Conservation (phyloP, 2,888 invertebrate species). For the Cantharis nigra region DNA sequence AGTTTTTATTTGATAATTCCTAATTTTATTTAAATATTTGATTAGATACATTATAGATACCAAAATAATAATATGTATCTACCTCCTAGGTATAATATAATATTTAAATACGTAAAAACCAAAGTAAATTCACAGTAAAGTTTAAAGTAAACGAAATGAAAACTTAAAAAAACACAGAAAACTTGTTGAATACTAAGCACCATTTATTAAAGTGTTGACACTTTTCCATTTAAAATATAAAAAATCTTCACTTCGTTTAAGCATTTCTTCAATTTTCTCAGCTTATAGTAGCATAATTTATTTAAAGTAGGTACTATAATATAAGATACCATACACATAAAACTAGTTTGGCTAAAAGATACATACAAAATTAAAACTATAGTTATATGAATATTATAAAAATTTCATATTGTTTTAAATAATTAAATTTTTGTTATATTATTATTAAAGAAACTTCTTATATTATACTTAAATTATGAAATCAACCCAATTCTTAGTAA, state of each 20-base stretch:
- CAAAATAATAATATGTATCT: no score
- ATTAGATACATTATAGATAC: background rate
- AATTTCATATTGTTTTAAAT: background rate
- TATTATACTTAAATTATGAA: background rate
- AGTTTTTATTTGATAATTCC: no score
- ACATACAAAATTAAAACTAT: no score
- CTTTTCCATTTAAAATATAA: background rate
- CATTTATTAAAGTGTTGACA: background rate
- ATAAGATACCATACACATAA: background rate
- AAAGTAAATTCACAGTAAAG: background rate
- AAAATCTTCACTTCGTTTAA: background rate
- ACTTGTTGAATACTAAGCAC: background rate
- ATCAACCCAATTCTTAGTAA: background rate
- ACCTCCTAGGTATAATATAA: background rate
- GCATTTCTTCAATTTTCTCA: background rate
- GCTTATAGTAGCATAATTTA: background rate
- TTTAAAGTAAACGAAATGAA: background rate
- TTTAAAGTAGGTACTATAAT: background rate
- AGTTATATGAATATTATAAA: no score
- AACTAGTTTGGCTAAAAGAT: no score
- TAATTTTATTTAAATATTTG: background rate
- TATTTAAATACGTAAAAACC: background rate
- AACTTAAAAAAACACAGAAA: background rate
- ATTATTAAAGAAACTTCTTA: background rate
- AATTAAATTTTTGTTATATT: background rate